phyloP scores from a whole-genome alignment of 2,888 invertebrate genomes.

The Gastrophysa polygoni region DNA sequence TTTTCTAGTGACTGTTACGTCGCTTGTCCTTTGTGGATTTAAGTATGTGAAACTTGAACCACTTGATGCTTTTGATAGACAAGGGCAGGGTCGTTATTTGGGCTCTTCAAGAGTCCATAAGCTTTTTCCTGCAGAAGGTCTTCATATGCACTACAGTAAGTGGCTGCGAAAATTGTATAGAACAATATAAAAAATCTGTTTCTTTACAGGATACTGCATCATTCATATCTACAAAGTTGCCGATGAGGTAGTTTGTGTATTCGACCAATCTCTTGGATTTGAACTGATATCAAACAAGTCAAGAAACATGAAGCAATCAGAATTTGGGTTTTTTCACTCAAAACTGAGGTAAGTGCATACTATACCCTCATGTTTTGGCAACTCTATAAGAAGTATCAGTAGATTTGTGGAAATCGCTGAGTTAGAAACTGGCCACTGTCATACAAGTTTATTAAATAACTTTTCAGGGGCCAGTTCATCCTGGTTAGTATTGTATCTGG shows the following conservation, averaged over 20 bases:
- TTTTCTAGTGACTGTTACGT: neutral
- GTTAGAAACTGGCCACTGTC: neutral
- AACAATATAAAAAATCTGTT: neutral
- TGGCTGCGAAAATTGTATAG: neutral
- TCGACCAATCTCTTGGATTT: neutral
- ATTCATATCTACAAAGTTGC: neutral
- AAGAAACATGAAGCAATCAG: neutral
- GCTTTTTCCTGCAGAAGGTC: neutral
- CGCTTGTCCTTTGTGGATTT: neutral
- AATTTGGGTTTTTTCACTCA: neutral
- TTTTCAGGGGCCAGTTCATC: neutral
- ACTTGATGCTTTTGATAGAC: neutral
- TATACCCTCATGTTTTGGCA: neutral
- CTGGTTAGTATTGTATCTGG: neutral
- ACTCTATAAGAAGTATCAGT: neutral
- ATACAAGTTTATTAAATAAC: neutral
- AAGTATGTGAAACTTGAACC: neutral
- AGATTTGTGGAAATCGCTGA: neutral
- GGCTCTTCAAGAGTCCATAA: neutral
- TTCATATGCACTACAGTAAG: neutral
- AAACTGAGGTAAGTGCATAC: neutral
- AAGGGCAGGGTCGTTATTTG: neutral
- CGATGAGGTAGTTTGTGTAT: neutral
- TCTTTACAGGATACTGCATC: neutral
- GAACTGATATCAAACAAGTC: neutral